phyloP scores from a whole-genome alignment of 1,140 invertebrate species.

The Nixonia krombeini region DNA sequence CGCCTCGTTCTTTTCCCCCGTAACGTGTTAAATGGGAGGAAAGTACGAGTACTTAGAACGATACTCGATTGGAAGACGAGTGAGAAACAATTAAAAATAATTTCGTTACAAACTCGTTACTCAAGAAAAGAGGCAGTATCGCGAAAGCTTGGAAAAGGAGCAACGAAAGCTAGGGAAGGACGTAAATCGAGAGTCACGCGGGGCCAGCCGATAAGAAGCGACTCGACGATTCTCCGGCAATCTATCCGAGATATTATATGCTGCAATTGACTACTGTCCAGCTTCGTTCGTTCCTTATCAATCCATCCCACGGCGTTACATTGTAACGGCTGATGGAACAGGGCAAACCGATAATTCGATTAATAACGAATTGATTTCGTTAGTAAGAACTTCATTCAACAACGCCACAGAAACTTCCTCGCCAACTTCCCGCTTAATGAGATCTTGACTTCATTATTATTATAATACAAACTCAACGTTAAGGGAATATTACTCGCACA shows the following conservation, averaged over 20 bases:
- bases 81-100: conserved; percentile 22
- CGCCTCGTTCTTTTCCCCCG: too few relatives aligned
- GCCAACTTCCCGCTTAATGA: conserved; percentile 23
- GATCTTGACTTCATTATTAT: conserved; percentile 32
- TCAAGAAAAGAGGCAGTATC: conserved; percentile 5
- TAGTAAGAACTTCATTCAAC: conserved; percentile 36
- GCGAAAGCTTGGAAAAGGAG: conserved; percentile 4
- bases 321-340: conserved; percentile 26
- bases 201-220: conserved; percentile 14
- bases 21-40: too few relatives aligned
- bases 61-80: too few relatives aligned
- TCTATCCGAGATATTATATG: conserved; percentile 23
- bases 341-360: conserved; percentile 45
- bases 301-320: conserved; percentile 3
- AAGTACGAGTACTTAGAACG: too few relatives aligned
- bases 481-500: conserved; percentile 7
- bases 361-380: conserved; percentile 41
- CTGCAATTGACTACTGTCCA: conserved; percentile 15
- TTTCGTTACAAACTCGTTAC: conserved; percentile 23
- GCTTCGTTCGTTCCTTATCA: conserved; percentile 5
- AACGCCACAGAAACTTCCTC: conserved; percentile 13
- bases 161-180: conserved; percentile 7
- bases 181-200: conserved; percentile 25
- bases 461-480: not conserved
- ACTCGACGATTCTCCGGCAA: conserved; percentile 14